Evolutionary conservation across 2,797 vertebrate genomes (phyloP).

Genomic region (Xenops minutus): DNA sequence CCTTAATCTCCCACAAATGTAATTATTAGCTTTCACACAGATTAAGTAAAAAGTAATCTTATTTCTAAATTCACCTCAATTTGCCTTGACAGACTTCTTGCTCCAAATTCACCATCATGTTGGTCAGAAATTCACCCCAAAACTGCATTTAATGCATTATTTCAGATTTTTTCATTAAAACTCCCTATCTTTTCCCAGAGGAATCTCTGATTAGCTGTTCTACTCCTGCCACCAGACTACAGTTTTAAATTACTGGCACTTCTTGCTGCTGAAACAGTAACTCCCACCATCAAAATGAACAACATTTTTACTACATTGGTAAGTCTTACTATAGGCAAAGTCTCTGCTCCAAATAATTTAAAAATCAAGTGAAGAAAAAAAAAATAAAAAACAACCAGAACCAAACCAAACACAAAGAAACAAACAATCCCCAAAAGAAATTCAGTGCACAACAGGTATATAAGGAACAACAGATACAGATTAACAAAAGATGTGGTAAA

Average conservation of each 20-base stretch:
- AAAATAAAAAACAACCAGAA: background rate
- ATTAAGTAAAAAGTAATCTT: background rate
- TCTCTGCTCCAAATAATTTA: background rate
- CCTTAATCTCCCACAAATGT: background rate
- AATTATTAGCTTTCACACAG: background rate
- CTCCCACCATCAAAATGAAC: background rate
- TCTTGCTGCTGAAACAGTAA: background rate
- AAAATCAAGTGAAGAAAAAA: background rate
- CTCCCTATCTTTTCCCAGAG: background rate
- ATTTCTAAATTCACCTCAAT: background rate
- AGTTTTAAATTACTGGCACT: background rate
- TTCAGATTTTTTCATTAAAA: background rate
- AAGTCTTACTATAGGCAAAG: background rate
- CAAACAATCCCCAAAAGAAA: background rate
- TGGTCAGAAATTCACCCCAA: background rate
- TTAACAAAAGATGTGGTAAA: background rate
- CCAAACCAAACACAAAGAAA: background rate
- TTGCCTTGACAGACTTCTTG: background rate
- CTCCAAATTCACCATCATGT: background rate
- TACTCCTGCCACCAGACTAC: background rate
- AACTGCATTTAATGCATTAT: background rate
- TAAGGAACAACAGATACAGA: background rate
- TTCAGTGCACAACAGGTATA: accelerated
- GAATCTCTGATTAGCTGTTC: background rate
- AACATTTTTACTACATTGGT: accelerated